Evolutionary conservation across 2,113 vertebrate genomes (phyloP).

Genomic region (Sinocyclocheilus grahami): DNA sequence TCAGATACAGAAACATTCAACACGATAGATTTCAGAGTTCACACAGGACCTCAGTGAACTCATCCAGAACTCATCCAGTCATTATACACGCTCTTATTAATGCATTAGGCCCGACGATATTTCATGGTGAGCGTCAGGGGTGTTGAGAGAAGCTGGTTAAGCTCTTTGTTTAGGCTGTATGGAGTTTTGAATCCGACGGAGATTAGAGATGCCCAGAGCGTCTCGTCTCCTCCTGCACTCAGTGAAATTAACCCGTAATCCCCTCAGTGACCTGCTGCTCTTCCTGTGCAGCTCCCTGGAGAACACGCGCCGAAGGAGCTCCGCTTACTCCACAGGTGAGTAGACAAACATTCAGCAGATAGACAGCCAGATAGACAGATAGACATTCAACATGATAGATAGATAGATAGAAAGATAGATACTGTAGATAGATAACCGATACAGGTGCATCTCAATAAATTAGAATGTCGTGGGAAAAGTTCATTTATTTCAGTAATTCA

Average conservation of each 20-base stretch:
- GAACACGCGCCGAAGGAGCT: not conserved
- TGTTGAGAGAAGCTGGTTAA: not conserved
- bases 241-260: constrained; percentile 66
- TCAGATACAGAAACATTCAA: not conserved
- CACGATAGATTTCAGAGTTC: not conserved
- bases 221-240: constrained; percentile 26
- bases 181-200: constrained; percentile 31
- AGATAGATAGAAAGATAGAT: too few species aligned
- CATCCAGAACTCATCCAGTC: not conserved
- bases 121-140: not conserved
- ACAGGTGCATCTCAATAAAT: too few species aligned
- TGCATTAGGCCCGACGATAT: not conserved
- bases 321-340: not conserved
- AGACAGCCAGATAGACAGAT: not conserved
- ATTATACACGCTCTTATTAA: not conserved
- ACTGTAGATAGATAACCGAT: not conserved
- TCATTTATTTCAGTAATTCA: too few species aligned
- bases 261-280: constrained; percentile 55
- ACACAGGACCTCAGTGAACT: not conserved
- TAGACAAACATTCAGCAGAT: too few species aligned
- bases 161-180: constrained; percentile 13
- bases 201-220: constrained; percentile 44
- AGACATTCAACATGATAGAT: not conserved
- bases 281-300: constrained; percentile 12
- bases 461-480: too few species aligned